Base-by-base conservation (phyloP, 2,888 invertebrate genomes). In the Erebia ligea region DNA sequence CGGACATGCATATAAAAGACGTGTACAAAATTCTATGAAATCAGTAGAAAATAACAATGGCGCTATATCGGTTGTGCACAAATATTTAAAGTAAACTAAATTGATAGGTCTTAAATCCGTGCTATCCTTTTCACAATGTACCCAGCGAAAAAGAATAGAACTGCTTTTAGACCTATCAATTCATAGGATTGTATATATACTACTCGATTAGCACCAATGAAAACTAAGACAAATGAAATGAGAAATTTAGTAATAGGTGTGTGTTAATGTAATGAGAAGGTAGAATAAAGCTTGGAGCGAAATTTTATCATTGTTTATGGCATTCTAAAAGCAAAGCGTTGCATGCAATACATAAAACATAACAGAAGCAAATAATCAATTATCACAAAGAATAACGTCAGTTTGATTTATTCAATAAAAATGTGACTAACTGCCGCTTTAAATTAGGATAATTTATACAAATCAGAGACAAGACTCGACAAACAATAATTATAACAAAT, bases 11-110 rank as follows among this genome's bases (percentile, higher is more conserved):
- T 82, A 78, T 6, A 80, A 72, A 78, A 78, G 77, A 86, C 86
- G 89, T 89, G 89, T 87, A 88, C 91, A 91, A 90, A 91, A 91
- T 90, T 89, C 90, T 85, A 88, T 91, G 91, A 91, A 91, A 92
- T 91, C 91, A 89, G 90, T 84, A 88, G 88, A 88, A 89, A 68
- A 88, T 86, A 83, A 81, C 82, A 82, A 82, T 71, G 81, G 25
- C 13, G 21, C 25, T 25, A 25, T 25, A 25, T 25, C 6, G 2
- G 10, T 19, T 19, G 19, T 54, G 11, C 19, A 19, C 19, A 54
- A 52, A 54, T 54, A 17, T 17, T 42, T 10, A 42, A 11, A 13
- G 4, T 45, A 45, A 54, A 54, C 52, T 52, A 10, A 52, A 52
- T 17, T 54, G 54, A 19, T 19, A 54, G 17, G 54, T 19, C 50